Evolutionary conservation across 2,797 vertebrate species (phyloP).

Genomic region (Dermochelys coriacea): DNA sequence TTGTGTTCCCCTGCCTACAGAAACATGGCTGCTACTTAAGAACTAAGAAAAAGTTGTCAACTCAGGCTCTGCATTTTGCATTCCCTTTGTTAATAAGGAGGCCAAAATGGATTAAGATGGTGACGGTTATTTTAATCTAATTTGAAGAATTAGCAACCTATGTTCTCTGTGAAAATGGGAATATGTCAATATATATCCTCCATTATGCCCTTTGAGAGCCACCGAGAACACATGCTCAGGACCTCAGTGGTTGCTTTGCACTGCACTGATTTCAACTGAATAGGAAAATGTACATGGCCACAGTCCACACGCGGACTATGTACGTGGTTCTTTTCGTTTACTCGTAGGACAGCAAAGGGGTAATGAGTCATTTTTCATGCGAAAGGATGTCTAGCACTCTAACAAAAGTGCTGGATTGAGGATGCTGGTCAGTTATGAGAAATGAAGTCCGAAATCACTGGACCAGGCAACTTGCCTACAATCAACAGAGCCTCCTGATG

Average conservation of each 20-base stretch:
- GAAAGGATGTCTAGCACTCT: background rate
- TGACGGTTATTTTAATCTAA: conserved; percentile 17
- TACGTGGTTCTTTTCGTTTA: background rate
- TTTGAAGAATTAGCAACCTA: conserved; percentile 26
- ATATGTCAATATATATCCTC: background rate
- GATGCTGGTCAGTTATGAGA: background rate
- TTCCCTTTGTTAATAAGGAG: conserved; percentile 8
- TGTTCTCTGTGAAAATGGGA: background rate
- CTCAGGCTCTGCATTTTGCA: conserved; percentile 19
- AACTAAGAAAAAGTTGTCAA: background rate
- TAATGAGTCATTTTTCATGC: background rate
- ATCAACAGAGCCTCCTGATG: background rate
- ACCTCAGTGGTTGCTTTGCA: background rate
- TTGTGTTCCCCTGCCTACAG: background rate
- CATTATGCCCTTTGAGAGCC: background rate
- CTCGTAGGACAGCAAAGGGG: background rate
- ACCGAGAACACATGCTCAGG: background rate
- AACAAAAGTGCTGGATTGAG: too few species aligned
- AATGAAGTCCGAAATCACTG: background rate
- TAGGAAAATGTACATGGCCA: background rate
- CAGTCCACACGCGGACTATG: background rate
- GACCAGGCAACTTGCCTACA: background rate
- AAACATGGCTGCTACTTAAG: background rate
- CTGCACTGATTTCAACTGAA: background rate
- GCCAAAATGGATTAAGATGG: conserved; percentile 46